Percentiles rank a stretch among this genome's conserved stretches.
Conservation (phyloP, 1,140 invertebrate species). For the Scaptodrosophila lebanonensis region DNA sequence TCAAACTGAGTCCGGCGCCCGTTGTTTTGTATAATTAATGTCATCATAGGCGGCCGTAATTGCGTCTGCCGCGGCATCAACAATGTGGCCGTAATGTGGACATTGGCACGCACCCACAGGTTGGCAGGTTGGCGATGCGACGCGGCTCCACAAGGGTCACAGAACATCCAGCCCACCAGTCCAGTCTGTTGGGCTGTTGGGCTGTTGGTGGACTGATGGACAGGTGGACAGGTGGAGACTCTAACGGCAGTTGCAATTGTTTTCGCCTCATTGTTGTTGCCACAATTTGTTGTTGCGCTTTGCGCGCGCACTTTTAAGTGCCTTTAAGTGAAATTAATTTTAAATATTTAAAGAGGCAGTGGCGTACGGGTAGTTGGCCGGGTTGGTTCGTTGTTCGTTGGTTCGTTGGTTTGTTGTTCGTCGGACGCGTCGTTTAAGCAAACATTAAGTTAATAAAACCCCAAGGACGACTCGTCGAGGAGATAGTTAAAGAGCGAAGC, state of each 20-base stretch:
- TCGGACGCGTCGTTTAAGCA: conserved; percentile 51
- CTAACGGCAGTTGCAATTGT: conserved; percentile 25
- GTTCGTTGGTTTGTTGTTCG: too few species aligned
- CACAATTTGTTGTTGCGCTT: background rate
- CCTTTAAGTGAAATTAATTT: conserved; percentile 52
- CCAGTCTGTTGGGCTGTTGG: too few species aligned
- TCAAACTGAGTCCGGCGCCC: background rate
- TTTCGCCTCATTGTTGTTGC: conserved; percentile 52
- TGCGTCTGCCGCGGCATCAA: conserved; percentile 38
- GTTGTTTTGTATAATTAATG: conserved; percentile 70
- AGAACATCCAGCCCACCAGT: too few species aligned
- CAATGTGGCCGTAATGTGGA: conserved; percentile 49
- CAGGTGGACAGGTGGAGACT: conserved; percentile 46
- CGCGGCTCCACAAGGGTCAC: too few species aligned
- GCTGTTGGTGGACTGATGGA: too few species aligned
- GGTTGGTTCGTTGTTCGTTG: too few species aligned
- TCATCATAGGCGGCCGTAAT: conserved; percentile 61
- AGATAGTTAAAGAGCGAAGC: too few species aligned
- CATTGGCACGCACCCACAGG: conserved; percentile 66
- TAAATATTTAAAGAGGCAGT: conserved; percentile 61
- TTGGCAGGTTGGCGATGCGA: too few species aligned
- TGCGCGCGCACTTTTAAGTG: conserved; percentile 22
- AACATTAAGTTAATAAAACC: conserved; percentile 68
- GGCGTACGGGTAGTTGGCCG: too few species aligned
- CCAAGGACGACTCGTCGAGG: too few species aligned